These are phyloP conservation scores for Uria aalge DNA, from an alignment of 2,113 vertebrate species.

Conservation along the genomic window DNA sequence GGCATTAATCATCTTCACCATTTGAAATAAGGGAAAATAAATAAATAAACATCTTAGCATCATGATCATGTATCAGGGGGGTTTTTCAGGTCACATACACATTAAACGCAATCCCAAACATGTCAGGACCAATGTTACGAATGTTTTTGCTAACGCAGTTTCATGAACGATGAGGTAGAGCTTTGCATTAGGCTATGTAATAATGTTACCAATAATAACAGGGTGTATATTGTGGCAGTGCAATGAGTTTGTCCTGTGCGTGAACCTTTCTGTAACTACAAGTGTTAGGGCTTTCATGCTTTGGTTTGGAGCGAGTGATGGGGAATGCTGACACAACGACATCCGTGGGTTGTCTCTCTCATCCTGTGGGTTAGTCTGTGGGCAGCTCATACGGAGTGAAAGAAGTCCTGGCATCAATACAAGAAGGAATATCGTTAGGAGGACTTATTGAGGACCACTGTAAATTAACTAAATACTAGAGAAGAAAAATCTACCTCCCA, in stretches of 20 bases:
- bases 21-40: constrained; percentile 71
- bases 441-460: background rate
- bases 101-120: constrained; percentile 67
- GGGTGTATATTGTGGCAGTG: background rate
- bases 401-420: background rate
- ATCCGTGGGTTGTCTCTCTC: background rate
- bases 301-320: background rate
- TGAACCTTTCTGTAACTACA: background rate
- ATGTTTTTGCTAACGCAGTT: background rate
- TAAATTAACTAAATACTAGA: background rate
- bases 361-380: background rate
- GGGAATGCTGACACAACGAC: background rate
- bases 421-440: background rate
- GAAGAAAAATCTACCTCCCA: background rate
- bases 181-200: background rate
- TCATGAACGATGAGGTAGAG: background rate
- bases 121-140: constrained; percentile 65
- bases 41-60: constrained; percentile 77
- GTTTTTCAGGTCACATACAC: constrained; percentile 60
- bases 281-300: background rate
- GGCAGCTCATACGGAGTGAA: background rate
- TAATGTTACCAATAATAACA: constrained; percentile 17
- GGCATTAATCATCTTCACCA: constrained; percentile 77
- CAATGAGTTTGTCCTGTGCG: background rate
- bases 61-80: constrained; percentile 63